phyloP scores from a whole-genome alignment of 2,113 vertebrate genomes.

The Tachysurus vachellii region DNA sequence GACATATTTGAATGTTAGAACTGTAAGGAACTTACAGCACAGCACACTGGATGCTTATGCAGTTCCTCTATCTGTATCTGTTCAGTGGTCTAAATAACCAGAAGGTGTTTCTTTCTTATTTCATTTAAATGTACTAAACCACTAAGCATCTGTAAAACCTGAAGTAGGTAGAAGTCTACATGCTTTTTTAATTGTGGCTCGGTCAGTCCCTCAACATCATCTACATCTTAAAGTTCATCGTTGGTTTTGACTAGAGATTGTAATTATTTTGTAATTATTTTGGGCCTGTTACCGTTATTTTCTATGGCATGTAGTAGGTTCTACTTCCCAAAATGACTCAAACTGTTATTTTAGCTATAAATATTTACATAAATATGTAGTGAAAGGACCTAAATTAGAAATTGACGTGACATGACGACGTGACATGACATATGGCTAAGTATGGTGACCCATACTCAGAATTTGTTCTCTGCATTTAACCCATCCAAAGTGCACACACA shows the following conservation, averaged over 20 bases:
- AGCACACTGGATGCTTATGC: background rate
- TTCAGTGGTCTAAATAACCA: background rate
- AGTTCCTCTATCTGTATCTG: background rate
- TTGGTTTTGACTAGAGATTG: background rate
- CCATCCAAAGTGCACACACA: too few relatives aligned
- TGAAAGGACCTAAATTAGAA: background rate
- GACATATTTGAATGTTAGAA: background rate
- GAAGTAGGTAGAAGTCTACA: background rate
- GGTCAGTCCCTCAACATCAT: background rate
- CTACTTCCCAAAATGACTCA: background rate
- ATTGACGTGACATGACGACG: too few relatives aligned
- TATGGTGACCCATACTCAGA: too few relatives aligned
- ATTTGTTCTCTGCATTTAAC: too few relatives aligned
- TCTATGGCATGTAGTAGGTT: background rate
- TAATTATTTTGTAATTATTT: background rate
- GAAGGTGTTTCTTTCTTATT: background rate
- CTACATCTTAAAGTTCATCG: background rate
- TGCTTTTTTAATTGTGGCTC: background rate
- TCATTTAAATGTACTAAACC: background rate
- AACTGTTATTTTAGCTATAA: background rate
- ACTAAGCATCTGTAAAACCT: background rate
- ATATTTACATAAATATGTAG: background rate
- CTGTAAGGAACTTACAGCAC: background rate
- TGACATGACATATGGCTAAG: too few relatives aligned
- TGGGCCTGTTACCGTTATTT: background rate